Evolutionary conservation across 2,113 vertebrate species (phyloP), one percentile per base, ranked within the genome.

Genomic region (Setophaga petechia): DNA sequence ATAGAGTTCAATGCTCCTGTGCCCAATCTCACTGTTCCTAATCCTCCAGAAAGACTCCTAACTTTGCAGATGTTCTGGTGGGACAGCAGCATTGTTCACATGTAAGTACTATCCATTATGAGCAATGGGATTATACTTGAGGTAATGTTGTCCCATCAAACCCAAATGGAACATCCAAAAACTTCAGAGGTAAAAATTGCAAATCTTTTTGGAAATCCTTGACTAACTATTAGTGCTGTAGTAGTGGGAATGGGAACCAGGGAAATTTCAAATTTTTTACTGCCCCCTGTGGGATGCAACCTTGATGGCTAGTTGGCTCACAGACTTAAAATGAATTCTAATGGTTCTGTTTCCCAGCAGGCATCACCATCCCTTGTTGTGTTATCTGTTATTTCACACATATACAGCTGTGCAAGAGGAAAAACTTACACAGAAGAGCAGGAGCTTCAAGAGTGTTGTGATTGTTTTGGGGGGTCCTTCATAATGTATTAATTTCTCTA

Each of bases 91-190:
- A 27, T 15, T 73, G 13, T 23, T 77, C 33, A 33, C 30, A 51
- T 6, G 1, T 14, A 55, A 41, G 41, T 46, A 57, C 33, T 51
- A 44, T 35, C 30, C 16, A 35, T 22, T 57, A 49, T 15, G 7
- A 82, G 37, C 33, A 77, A 72, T 28, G 22, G 25, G 30, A 67
- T 52, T 73, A 47, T 23, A 51, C 19, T 20, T 47, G 21, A n/a
- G 30, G n/a, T 47, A 57, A 62, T 11, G 13, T 5, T 44, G 68
- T 51, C 41, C 30, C 54, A 61, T 37, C 30, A 86, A 85, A 77
- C 37, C 9, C 0, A 0, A 68, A 73, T 1, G 4, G 31, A 62
- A 47, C 27, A 63, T 47, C n/a, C 37, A 25, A 47, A 57, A 37
- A 81, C 12, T 47, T 62, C 16, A 71, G 35, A 73, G 6, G 11